phyloP scores from a whole-genome alignment of 2,888 invertebrate genomes.

The Apamea monoglypha region DNA sequence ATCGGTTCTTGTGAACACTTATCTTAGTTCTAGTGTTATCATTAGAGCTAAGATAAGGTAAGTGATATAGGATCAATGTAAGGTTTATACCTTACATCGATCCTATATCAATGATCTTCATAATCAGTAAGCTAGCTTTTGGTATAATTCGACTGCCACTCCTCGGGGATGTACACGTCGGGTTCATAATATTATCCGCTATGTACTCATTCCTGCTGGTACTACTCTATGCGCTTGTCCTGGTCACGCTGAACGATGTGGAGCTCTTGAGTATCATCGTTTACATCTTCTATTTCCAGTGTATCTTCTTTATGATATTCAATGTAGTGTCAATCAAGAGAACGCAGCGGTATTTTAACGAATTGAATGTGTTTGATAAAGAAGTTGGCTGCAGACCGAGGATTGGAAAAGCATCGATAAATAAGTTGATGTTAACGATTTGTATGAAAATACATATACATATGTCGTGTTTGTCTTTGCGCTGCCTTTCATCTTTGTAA shows the following conservation, averaged over 20 bases:
- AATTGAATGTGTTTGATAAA: constrained; percentile 75
- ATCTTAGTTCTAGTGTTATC: constrained; percentile 66
- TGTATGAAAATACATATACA: constrained; percentile 63
- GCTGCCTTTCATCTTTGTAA: constrained; percentile 43
- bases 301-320: constrained; percentile 65
- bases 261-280: constrained; percentile 43
- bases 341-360: constrained; percentile 70
- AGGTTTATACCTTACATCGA: constrained; percentile 72
- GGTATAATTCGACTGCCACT: constrained; percentile 73
- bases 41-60: too few species aligned
- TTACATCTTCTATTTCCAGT: constrained; percentile 52
- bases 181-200: constrained; percentile 62
- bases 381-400: constrained; percentile 74
- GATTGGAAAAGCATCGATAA: constrained; percentile 66
- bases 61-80: too few species aligned
- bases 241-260: constrained; percentile 5
- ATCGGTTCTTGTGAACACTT: constrained; percentile 73
- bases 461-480: constrained; percentile 53
- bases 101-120: constrained; percentile 72
- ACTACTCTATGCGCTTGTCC: constrained; percentile 2
- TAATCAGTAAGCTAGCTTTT: constrained; percentile 67
- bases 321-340: constrained; percentile 69
- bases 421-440: constrained; percentile 66
- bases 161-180: constrained; percentile 59
- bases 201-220: constrained; percentile 61